Evolutionary conservation across 2,888 invertebrate genomes (phyloP), one percentile per base, ranked within the genome.

Genomic region (Chaetogeoica ovagalla): DNA sequence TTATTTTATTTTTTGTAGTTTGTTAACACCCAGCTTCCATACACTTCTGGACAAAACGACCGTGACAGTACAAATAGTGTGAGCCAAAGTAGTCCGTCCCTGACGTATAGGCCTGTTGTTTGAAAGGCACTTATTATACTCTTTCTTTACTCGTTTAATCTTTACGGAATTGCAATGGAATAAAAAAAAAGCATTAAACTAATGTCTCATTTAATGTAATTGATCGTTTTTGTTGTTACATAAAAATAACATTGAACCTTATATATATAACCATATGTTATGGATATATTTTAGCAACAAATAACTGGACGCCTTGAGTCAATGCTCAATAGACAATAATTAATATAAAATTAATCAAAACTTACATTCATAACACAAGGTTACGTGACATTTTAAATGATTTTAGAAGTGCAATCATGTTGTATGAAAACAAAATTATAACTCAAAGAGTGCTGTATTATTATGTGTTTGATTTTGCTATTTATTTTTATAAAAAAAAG

Each of bases 1-100:
- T 63, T 77, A 52, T 52, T 69, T 70, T 62, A 55, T 70, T 70
- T 77, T 79, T 79, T 79, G 69, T 79, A 79, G 79, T 79, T 79
- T 79, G 77, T 79, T 79, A 79, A 79, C 79, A 79, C 79, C 79
- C 79, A 79, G 70, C 70, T 79, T 79, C 79, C 79, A 65, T 79
- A 79, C 70, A 63, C 63, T 79, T 79, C 79, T 79, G 79, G 79
- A 79, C 79, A 79, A 79, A 79, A 70, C 70, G 79, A 79, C 70
- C 79, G 79, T 71, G 79, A 79, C 79, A 71, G 43, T 71, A 79
- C 79, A 63, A 79, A 79, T 79, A 79, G 71, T 71, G 79, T 79
- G 70, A 79, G 79, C 79, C 79, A 79, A 62, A 79, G 79, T 79
- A 79, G 79, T 79, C 79, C 79, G 43, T 79, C 79, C 79, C 71